Conservation (phyloP, 2,797 vertebrate genomes). For the Helicolenus hilgendorfi region DNA sequence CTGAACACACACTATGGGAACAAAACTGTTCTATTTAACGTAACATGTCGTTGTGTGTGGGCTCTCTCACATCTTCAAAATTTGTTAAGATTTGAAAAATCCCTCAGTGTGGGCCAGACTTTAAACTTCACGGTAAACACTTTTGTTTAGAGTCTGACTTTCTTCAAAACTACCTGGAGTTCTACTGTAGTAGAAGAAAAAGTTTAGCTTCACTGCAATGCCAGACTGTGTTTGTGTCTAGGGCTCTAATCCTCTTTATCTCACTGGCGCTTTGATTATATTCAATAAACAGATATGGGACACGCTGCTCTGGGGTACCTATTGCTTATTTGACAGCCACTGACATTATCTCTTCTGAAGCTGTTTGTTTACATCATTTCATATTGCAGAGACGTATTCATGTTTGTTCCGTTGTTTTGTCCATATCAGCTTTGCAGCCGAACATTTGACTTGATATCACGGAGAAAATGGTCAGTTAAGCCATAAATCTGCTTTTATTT, state of each 20-base stretch:
- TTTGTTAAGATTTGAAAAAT: too few species aligned
- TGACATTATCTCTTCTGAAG: background rate
- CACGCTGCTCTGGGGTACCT: background rate
- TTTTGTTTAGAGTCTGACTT: background rate
- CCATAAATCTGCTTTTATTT: background rate
- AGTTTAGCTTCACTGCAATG: background rate
- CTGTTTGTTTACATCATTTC: background rate
- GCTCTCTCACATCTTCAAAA: too few species aligned
- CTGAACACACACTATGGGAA: too few species aligned
- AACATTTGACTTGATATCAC: background rate
- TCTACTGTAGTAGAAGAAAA: background rate
- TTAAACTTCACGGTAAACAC: background rate
- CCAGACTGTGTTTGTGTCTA: background rate
- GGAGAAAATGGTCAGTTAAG: background rate
- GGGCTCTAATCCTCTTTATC: conserved; percentile 22
- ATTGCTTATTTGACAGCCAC: conserved; percentile 1
- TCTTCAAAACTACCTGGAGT: conserved; percentile 1
- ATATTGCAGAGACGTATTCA: background rate
- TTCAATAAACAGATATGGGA: conserved; percentile 3
- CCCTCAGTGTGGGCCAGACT: too few species aligned
- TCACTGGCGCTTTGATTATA: conserved; percentile 2
- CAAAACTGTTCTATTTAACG: too few species aligned
- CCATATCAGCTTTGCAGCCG: background rate
- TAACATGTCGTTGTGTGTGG: too few species aligned
- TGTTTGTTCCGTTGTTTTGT: background rate